These are phyloP conservation scores for Agrochola lota DNA, from an alignment of 2,888 invertebrate genomes.

Conservation along the genomic window DNA sequence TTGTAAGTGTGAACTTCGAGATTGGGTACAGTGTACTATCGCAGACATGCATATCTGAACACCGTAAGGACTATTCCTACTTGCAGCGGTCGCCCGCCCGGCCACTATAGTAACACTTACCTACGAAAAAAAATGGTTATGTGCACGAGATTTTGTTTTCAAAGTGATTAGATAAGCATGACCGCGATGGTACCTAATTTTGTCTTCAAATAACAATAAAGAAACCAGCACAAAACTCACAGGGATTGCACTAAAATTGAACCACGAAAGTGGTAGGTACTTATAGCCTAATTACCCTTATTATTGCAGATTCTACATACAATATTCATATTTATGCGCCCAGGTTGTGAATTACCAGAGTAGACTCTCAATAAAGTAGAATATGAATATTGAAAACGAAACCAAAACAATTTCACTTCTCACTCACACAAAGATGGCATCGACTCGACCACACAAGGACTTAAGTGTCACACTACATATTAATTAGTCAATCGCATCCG, in stretches of 20 bases:
- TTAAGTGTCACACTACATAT: slow-evolving; percentile 42
- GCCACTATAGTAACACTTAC: too few relatives aligned
- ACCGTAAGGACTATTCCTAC: too few relatives aligned
- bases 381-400: slow-evolving; percentile 35
- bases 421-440: background rate
- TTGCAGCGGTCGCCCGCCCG: too few relatives aligned
- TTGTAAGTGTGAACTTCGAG: background rate
- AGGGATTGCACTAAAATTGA: background rate
- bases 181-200: too few relatives aligned
- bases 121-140: too few relatives aligned
- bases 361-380: slow-evolving; percentile 1
- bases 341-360: background rate
- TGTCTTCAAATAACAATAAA: background rate
- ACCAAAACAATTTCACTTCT: slow-evolving; percentile 42
- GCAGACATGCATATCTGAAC: too few relatives aligned
- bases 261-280: background rate
- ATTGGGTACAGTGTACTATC: background rate
- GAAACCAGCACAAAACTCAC: background rate
- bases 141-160: too few relatives aligned
- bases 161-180: too few relatives aligned
- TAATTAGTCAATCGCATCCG: slow-evolving; percentile 37
- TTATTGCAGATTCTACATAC: background rate
- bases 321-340: background rate
- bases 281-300: too few relatives aligned
- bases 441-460: slow-evolving; percentile 9